These are phyloP conservation scores for Scortum barcoo DNA, from an alignment of 2,113 vertebrate genomes.

Conservation along the genomic window DNA sequence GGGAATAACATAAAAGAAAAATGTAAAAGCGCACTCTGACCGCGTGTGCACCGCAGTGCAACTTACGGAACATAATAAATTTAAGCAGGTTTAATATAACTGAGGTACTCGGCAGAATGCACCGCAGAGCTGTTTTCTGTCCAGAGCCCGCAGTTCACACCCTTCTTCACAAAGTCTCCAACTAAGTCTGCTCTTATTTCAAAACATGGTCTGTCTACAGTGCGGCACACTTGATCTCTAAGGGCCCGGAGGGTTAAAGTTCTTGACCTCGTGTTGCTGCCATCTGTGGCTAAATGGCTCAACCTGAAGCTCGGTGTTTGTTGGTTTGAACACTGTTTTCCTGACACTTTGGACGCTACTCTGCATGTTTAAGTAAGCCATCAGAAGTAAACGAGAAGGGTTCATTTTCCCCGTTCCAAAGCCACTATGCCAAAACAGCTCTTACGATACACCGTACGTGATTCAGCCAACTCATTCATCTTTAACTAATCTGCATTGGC, in stretches of 20 bases:
- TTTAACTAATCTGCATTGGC: conserved; percentile 19
- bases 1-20: conserved; percentile 10
- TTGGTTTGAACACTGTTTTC: conserved; percentile 24
- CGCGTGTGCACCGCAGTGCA: not conserved
- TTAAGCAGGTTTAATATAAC: conserved; percentile 21
- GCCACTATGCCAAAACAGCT: conserved; percentile 4
- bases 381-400: conserved; percentile 32
- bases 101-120: not conserved
- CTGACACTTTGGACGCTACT: conserved; percentile 9
- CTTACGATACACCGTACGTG: conserved; percentile 4
- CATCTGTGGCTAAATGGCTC: conserved; percentile 57
- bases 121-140: conserved; percentile 12
- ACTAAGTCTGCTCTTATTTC: conserved; percentile 59
- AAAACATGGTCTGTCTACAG: conserved; percentile 63
- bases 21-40: not conserved
- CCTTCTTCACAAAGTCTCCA: conserved; percentile 32
- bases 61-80: conserved; percentile 2
- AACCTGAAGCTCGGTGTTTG: conserved; percentile 8
- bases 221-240: conserved; percentile 48
- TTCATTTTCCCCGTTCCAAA: conserved; percentile 9
- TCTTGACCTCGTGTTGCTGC: conserved; percentile 54
- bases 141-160: conserved; percentile 25
- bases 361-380: conserved; percentile 25
- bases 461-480: conserved; percentile 36
- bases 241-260: conserved; percentile 55